Base-by-base conservation (phyloP, 2,888 invertebrate genomes). In the Thereva unica region DNA sequence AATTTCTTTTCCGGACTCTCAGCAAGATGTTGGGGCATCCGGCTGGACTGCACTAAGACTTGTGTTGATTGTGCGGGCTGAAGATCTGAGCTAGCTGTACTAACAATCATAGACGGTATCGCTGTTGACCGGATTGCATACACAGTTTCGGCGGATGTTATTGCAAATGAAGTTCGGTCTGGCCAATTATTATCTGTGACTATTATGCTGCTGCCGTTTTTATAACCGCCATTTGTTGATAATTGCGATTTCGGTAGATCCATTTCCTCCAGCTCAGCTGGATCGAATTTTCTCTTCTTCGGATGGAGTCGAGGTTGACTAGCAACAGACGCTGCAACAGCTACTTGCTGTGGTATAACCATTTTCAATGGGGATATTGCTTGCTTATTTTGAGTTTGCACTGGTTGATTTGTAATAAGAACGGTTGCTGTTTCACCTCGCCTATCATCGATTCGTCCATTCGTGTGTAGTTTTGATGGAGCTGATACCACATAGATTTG, bases 271-370 rank as follows among this genome's bases (percentile, higher is more conserved):
- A 81, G 75, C 73, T 80, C 80, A 65, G 80, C 77, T 73, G 78
- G 80, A 75, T 80, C 80, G 70, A 81, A 81, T 75, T 81, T 81
- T 50, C 97, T 86, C 82, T 97, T 97, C 82, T 97, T 97, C 67
- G 97, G 97, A 78, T 96, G 87, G 79, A 92, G 93, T 70, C 90
- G 84, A 71, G 79, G 79, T 49, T 74, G 74, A n/a, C 44, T 57
- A 35, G 64, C 64, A 64, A 50, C 71, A 70, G 74, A 69, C 71
- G 73, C 69, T 70, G 71, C 65, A 66, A 88, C 87, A 59, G 85
- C 85, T 66, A 83, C 83, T 73, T 84, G 85, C 40, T 84, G 82
- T 67, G 84, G 84, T 69, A 82, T 76, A 71, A 75, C 75, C 76
- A 77, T 77, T 72, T 76, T 74, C 75, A 73, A 72, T 65, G 74